These are phyloP conservation scores for Cancer borealis DNA, from an alignment of 2,888 invertebrate genomes.

Conservation along the genomic window DNA sequence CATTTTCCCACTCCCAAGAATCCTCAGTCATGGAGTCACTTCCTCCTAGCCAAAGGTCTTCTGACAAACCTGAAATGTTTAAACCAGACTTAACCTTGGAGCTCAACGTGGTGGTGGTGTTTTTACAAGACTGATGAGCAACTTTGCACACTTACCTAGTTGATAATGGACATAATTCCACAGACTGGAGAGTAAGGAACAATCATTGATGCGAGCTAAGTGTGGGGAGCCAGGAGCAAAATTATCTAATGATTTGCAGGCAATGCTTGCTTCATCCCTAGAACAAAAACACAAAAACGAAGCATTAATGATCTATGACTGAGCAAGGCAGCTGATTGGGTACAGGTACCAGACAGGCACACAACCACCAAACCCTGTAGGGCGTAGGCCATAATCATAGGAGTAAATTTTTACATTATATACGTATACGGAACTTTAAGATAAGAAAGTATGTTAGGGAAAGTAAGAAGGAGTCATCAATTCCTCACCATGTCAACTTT, in stretches of 20 bases:
- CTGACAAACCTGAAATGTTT: background rate
- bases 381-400: too few relatives aligned
- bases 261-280: background rate
- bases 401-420: too few relatives aligned
- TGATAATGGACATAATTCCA: constrained; percentile 2
- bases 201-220: background rate
- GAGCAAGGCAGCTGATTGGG: background rate
- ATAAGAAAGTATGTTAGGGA: background rate
- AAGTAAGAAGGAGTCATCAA: background rate
- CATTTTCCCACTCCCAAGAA: background rate
- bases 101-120: background rate
- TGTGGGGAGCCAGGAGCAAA: background rate
- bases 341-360: background rate
- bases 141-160: background rate
- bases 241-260: background rate
- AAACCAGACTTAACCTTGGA: background rate
- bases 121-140: background rate
- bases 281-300: too few relatives aligned
- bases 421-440: too few relatives aligned
- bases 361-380: background rate
- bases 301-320: background rate
- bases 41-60: constrained; percentile 39
- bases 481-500: background rate
- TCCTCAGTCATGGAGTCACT: background rate
- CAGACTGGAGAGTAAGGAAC: background rate